Evolutionary conservation across 2,797 vertebrate genomes (phyloP).

Genomic region (Lemur catta): DNA sequence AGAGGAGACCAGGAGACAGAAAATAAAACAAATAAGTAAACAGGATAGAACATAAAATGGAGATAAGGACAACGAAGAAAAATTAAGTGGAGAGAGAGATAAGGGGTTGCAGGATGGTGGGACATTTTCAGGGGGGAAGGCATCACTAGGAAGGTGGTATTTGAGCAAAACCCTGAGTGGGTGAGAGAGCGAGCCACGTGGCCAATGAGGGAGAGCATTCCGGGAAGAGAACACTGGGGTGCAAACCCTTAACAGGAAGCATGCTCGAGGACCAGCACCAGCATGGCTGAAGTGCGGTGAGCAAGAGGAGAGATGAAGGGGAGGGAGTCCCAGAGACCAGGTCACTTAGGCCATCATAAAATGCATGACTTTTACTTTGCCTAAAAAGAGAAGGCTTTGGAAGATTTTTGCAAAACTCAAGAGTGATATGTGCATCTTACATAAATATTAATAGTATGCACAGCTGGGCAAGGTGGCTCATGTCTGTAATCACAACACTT

Average conservation of each 20-base stretch:
- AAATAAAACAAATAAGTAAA: background rate
- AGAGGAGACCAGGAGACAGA: background rate
- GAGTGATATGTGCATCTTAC: background rate
- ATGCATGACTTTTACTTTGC: background rate
- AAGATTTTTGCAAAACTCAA: background rate
- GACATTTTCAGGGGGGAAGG: background rate
- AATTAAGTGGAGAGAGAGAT: background rate
- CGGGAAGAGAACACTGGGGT: background rate
- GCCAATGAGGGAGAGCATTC: too few species aligned
- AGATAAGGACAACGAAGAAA: background rate
- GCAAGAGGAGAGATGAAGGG: background rate
- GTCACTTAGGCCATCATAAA: fast-evolving
- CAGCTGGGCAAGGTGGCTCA: background rate
- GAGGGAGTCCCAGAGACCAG: too few species aligned
- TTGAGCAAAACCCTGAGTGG: background rate
- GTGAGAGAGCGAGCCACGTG: background rate
- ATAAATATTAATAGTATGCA: background rate
- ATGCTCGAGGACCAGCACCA: too few species aligned
- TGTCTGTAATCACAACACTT: background rate
- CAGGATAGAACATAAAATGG: background rate
- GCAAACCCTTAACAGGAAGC: background rate
- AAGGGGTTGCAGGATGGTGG: background rate
- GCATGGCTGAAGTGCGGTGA: fast-evolving
- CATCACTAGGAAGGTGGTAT: background rate
- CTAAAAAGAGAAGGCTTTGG: background rate